phyloP scores from a whole-genome alignment of 2,888 invertebrate species.

The Aquatica leii region DNA sequence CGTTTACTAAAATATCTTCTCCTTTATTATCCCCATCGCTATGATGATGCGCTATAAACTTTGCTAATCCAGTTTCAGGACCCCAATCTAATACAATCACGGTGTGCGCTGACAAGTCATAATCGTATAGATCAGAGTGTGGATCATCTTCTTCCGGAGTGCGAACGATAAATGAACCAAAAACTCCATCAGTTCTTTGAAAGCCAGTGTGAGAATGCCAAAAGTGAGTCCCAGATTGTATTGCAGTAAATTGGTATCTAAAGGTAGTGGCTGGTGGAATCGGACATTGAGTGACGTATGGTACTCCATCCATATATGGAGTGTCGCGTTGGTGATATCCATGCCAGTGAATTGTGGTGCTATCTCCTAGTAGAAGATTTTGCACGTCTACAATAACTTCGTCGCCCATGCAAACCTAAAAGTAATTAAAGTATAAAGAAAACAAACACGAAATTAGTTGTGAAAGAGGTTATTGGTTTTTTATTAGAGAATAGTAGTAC shows the following conservation, averaged over 20 bases:
- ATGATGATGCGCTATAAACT: slow-evolving; percentile 87
- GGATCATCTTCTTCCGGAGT: slow-evolving; percentile 71
- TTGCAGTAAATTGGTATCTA: slow-evolving; percentile 77
- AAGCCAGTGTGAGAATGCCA: slow-evolving; percentile 86
- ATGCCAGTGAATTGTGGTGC: slow-evolving; percentile 92
- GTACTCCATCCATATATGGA: slow-evolving; percentile 91
- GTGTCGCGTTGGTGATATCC: slow-evolving; percentile 81
- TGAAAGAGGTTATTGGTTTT: no score
- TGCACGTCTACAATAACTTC: slow-evolving; percentile 82
- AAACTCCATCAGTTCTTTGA: slow-evolving; percentile 87
- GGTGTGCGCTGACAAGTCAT: slow-evolving; percentile 78
- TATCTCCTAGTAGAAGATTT: slow-evolving; percentile 81
- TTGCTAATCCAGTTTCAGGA: slow-evolving; percentile 72
- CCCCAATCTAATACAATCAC: slow-evolving; percentile 86
- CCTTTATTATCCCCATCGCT: slow-evolving; percentile 85
- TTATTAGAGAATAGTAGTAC: no score
- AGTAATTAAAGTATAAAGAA: slow-evolving; percentile 26
- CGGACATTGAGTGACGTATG: slow-evolving; percentile 86
- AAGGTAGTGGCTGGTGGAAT: slow-evolving; percentile 79
- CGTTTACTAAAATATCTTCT: slow-evolving; percentile 82
- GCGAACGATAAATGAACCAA: slow-evolving; percentile 79
- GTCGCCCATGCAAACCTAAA: slow-evolving; percentile 86
- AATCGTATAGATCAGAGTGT: slow-evolving; percentile 76
- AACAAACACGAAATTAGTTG: not conserved
- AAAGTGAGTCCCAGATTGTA: slow-evolving; percentile 82